Evolutionary conservation across 2,113 vertebrate genomes (phyloP).

Genomic region (Geothlypis trichas): DNA sequence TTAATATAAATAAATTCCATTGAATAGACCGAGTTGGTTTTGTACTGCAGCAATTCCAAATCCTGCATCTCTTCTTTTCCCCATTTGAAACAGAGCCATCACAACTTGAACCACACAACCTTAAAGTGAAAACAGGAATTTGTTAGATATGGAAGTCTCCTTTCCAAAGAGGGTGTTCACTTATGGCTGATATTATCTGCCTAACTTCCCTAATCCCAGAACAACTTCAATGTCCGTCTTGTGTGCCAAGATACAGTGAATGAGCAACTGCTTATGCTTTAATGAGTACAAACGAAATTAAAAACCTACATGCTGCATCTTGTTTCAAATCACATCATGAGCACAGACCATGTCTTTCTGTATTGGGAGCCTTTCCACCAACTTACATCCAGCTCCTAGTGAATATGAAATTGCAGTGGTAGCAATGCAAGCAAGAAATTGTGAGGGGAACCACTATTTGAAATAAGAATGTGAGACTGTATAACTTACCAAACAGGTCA

Average conservation of each 20-base stretch:
- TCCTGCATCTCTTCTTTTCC: neutral
- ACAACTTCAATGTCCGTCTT: neutral
- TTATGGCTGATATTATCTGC: neutral
- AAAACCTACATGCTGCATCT: constrained; percentile 5
- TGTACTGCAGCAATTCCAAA: neutral
- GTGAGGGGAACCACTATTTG: neutral
- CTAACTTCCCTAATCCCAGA: constrained; percentile 15
- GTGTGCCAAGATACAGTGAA: constrained; percentile 3
- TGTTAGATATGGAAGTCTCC: neutral
- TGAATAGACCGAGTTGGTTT: neutral
- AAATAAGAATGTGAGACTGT: neutral
- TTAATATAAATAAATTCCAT: neutral
- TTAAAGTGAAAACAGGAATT: neutral
- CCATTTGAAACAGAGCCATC: neutral
- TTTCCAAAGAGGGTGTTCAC: neutral
- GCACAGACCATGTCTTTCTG: neutral
- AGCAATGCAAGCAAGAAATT: neutral
- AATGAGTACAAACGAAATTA: constrained; percentile 47
- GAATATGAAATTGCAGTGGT: neutral
- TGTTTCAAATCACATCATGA: neutral
- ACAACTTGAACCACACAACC: neutral
- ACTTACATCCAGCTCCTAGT: neutral
- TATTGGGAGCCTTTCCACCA: neutral
- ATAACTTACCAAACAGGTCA: neutral
- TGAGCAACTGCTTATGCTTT: constrained; percentile 32